Percentiles rank a stretch among this genome's conserved stretches.
phyloP scores from a whole-genome alignment of 2,797 vertebrate species.

The Scomberomorus guttatus region DNA sequence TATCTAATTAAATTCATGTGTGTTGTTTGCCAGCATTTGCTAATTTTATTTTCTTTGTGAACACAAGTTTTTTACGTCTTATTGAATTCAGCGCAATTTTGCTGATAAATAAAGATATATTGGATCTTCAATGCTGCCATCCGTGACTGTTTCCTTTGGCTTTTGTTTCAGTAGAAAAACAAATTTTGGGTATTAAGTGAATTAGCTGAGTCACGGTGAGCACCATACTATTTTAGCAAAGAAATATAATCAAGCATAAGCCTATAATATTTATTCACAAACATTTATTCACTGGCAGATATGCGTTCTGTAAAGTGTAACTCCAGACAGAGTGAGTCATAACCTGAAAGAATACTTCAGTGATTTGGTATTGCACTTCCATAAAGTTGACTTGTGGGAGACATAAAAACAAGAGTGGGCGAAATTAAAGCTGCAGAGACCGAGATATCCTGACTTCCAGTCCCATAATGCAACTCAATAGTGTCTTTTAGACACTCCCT shows the following conservation, averaged over 20 bases:
- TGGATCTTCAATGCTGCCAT: too few relatives aligned
- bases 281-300: background rate
- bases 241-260: too few relatives aligned
- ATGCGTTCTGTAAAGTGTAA: background rate
- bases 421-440: background rate
- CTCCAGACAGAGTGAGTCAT: background rate
- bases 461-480: background rate
- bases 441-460: background rate
- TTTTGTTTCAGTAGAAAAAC: background rate
- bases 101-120: too few relatives aligned
- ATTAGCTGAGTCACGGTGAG: background rate
- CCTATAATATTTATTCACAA: too few relatives aligned
- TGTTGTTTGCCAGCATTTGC: slow-evolving; percentile 16
- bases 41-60: slow-evolving; percentile 22
- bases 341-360: too few relatives aligned
- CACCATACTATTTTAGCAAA: background rate
- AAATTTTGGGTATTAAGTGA: background rate
- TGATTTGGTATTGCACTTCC: background rate
- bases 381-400: background rate
- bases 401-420: background rate
- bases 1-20: slow-evolving; percentile 54
- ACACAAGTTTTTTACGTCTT: too few relatives aligned
- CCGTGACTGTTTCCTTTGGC: background rate
- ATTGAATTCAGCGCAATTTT: too few relatives aligned
- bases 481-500: background rate